Conservation (phyloP, 2,113 vertebrate genomes). For the Ptychochromis oligacanthus region DNA sequence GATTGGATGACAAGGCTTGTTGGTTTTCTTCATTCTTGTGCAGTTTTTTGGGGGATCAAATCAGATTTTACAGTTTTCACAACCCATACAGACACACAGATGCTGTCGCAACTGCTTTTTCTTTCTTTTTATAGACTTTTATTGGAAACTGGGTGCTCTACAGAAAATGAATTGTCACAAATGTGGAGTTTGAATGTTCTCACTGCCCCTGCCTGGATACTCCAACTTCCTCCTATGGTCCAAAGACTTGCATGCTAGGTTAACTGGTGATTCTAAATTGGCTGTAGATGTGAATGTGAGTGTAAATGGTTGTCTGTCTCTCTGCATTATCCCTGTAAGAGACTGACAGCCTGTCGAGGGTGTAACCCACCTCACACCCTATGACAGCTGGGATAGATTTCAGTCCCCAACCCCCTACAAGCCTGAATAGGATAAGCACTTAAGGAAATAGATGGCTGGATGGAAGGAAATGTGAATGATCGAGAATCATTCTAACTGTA, state of each 20-base stretch:
- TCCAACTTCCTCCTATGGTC: neutral
- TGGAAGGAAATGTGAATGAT: neutral
- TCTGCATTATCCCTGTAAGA: too few species aligned
- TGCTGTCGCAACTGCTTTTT: neutral
- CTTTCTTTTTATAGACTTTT: neutral
- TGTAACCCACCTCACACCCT: neutral
- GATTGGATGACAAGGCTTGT: neutral
- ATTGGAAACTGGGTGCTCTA: neutral
- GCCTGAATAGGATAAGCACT: too few species aligned
- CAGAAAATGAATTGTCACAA: neutral
- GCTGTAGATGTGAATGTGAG: neutral
- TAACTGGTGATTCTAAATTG: neutral
- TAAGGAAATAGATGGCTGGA: too few species aligned
- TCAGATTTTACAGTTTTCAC: neutral
- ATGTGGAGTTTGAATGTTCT: neutral
- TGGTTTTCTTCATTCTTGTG: neutral
- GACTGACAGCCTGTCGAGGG: too few species aligned
- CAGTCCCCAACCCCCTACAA: neutral
- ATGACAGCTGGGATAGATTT: neutral
- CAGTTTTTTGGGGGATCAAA: neutral
- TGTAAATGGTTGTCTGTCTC: too few species aligned
- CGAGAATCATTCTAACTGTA: neutral
- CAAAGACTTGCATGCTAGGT: neutral
- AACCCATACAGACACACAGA: neutral
- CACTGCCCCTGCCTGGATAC: neutral